A percentile compares a stretch with the other conserved stretches of the same genome.
Conservation (phyloP, 1,140 invertebrate genomes). For the Tachypleus tridentatus region DNA sequence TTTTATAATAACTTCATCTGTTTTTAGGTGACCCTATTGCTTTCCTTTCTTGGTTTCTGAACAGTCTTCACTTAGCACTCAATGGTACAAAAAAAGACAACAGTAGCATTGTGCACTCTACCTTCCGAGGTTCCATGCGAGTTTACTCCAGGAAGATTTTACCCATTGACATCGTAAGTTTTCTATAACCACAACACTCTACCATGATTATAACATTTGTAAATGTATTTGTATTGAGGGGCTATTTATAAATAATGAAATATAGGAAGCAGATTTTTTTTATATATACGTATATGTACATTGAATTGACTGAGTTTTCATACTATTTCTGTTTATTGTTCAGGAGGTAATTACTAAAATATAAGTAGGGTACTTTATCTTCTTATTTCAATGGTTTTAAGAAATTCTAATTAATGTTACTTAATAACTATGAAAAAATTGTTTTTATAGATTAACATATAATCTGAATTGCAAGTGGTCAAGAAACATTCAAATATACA, state of each 20-base stretch:
- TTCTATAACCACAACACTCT: too few relatives aligned
- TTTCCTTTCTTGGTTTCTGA: conserved; percentile 57
- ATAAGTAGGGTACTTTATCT: too few relatives aligned
- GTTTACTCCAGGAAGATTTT: conserved; percentile 90
- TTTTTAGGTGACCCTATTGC: conserved; percentile 83
- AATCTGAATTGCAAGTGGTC: too few relatives aligned
- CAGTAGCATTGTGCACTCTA: conserved; percentile 87
- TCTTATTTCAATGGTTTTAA: too few relatives aligned
- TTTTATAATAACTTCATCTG: conserved; percentile 6
- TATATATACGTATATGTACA: background rate
- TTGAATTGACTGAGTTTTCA: too few relatives aligned
- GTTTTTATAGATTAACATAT: too few relatives aligned
- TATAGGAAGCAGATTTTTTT: conserved; percentile 7
- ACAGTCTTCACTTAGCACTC: conserved; percentile 46
- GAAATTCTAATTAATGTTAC: too few relatives aligned
- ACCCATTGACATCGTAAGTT: conserved; percentile 61
- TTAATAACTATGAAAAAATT: too few relatives aligned
- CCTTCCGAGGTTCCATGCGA: conserved; percentile 89
- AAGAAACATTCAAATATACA: too few relatives aligned
- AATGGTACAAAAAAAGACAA: conserved; percentile 55
- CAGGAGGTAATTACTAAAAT: too few relatives aligned
- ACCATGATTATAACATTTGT: background rate
- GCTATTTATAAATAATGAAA: background rate
- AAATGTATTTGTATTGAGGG: background rate
- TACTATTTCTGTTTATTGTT: too few relatives aligned